Evolutionary conservation across 2,113 vertebrate species (phyloP).

Genomic region (Sylvietta virens): DNA sequence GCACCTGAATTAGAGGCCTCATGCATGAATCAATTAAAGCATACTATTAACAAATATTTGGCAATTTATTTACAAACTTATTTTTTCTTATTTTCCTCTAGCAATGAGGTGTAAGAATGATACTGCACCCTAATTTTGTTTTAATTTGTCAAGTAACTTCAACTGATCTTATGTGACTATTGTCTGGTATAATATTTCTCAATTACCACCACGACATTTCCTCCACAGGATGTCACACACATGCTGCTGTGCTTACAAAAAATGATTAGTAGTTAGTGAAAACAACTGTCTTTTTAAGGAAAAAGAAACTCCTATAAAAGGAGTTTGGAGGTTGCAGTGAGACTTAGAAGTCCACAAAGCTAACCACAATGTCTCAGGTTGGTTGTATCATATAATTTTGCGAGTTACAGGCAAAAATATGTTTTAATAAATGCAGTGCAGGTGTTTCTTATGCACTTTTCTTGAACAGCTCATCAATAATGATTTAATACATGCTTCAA

Average conservation of each 20-base stretch:
- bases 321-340: neutral
- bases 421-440: neutral
- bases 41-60: neutral
- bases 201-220: slow-evolving; percentile 43
- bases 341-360: slow-evolving; percentile 6
- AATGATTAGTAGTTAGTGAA: slow-evolving; percentile 60
- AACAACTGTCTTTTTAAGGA: slow-evolving; percentile 58
- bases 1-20: neutral
- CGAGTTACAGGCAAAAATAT: neutral
- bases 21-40: neutral
- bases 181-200: slow-evolving; percentile 27
- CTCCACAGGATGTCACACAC: slow-evolving; percentile 33
- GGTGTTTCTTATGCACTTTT: neutral
- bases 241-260: slow-evolving; percentile 46
- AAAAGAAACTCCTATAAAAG: slow-evolving; percentile 16
- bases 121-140: neutral
- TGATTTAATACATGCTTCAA: neutral
- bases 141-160: slow-evolving; percentile 15
- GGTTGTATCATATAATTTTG: neutral
- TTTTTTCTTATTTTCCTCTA: neutral
- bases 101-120: neutral
- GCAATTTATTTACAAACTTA: neutral
- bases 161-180: slow-evolving; percentile 16
- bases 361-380: neutral
- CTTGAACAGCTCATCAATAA: neutral